Conservation (phyloP, 2,888 invertebrate species). For the Caenorhabditis imperialis region DNA sequence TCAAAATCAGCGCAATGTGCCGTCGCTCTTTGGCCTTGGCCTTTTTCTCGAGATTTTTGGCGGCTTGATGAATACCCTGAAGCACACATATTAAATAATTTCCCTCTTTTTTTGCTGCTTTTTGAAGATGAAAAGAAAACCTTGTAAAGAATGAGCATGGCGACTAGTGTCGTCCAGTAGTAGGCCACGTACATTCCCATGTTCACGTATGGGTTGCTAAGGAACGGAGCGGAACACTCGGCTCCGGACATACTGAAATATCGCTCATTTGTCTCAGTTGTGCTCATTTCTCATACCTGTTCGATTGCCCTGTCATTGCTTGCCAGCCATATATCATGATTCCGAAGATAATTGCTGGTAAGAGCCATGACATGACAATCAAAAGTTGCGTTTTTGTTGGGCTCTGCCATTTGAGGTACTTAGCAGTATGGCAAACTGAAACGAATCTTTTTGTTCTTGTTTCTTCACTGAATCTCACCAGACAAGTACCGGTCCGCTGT, state of each 20-base stretch:
- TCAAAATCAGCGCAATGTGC: slow-evolving; percentile 75
- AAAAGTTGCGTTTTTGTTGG: slow-evolving; percentile 84
- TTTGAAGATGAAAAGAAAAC: slow-evolving; percentile 39
- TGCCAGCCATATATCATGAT: slow-evolving; percentile 78
- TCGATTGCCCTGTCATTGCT: slow-evolving; percentile 66
- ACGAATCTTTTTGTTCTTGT: not conserved
- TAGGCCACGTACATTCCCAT: slow-evolving; percentile 78
- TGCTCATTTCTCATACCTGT: slow-evolving; percentile 25
- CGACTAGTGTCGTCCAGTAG: slow-evolving; percentile 78
- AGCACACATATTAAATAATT: slow-evolving; percentile 25
- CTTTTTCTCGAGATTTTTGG: slow-evolving; percentile 76
- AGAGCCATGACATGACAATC: slow-evolving; percentile 76
- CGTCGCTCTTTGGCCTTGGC: slow-evolving; percentile 76
- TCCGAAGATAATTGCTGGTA: slow-evolving; percentile 76
- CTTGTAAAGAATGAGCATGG: slow-evolving; percentile 78
- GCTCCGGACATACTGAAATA: slow-evolving; percentile 59
- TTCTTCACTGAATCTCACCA: slow-evolving; percentile 19
- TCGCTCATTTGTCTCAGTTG: not conserved
- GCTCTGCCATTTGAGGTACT: slow-evolving; percentile 80
- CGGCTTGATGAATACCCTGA: slow-evolving; percentile 77
- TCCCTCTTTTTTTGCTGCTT: not conserved
- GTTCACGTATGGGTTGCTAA: slow-evolving; percentile 77
- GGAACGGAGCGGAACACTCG: slow-evolving; percentile 77
- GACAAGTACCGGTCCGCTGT: slow-evolving; percentile 75
- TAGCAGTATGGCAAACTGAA: slow-evolving; percentile 77